Conservation (phyloP, 2,113 vertebrate genomes). For the Sakesphorus luctuosus region DNA sequence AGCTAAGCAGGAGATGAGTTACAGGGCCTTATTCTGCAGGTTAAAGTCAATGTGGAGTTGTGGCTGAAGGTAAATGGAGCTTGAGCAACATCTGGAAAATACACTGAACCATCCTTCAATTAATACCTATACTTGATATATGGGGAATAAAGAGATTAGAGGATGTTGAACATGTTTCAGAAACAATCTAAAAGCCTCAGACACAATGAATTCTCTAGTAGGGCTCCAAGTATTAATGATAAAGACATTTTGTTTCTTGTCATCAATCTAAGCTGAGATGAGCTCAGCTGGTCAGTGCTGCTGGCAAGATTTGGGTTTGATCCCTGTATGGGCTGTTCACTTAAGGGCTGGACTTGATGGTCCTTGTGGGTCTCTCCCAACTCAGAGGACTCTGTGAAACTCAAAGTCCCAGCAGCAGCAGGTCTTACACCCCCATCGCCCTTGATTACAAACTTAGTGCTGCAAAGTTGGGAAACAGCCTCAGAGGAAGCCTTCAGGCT, state of each 20-base stretch:
- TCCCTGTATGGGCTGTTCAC: background rate
- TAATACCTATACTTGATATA: background rate
- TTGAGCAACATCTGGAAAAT: background rate
- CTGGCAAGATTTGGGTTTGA: background rate
- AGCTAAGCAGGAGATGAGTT: background rate
- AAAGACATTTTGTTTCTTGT: background rate
- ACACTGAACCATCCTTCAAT: background rate
- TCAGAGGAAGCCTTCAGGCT: background rate
- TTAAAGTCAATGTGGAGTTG: background rate
- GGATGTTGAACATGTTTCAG: background rate
- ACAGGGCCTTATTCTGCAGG: background rate
- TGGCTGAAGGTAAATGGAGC: background rate
- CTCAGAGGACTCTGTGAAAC: background rate
- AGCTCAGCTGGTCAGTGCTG: background rate
- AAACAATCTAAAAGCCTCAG: background rate
- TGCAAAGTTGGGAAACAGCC: background rate
- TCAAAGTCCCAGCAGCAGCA: background rate
- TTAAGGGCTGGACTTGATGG: background rate
- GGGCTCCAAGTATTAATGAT: background rate
- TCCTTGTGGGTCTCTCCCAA: background rate
- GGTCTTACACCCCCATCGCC: fast-evolving
- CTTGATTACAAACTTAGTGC: background rate
- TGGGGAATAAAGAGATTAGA: background rate
- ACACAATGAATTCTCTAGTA: background rate
- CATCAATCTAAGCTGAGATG: background rate